Evolutionary conservation across 2,113 vertebrate genomes (phyloP).

Genomic region (Chaetops frenatus): DNA sequence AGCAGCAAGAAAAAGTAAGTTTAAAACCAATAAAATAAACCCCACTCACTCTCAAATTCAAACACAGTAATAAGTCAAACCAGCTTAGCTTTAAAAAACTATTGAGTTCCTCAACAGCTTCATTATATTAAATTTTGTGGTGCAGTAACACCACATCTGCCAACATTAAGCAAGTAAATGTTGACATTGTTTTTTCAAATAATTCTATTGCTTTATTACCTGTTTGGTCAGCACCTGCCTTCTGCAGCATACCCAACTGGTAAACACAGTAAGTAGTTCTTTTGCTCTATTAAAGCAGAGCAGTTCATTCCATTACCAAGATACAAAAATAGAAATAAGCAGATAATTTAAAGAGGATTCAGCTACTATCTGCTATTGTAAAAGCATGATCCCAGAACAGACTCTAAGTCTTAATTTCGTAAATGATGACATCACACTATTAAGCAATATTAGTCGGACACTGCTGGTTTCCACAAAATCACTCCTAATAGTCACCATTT

Average conservation of each 20-base stretch:
- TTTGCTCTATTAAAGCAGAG: conserved; percentile 31
- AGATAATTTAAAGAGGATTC: conserved; percentile 77
- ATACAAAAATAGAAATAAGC: conserved; percentile 74
- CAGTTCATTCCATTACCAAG: conserved; percentile 68
- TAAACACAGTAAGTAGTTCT: conserved; percentile 6
- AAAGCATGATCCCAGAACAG: conserved; percentile 60
- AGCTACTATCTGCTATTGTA: conserved; percentile 56
- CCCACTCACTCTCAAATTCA: not conserved
- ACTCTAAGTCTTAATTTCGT: conserved; percentile 29
- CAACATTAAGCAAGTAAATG: not conserved
- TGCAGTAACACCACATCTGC: not conserved
- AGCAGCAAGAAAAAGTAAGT: not conserved
- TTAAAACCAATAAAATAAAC: not conserved
- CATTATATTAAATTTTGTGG: not conserved
- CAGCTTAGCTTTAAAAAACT: not conserved
- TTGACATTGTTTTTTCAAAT: not conserved
- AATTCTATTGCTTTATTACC: conserved; percentile 27
- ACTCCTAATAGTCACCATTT: not conserved
- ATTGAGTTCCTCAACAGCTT: not conserved
- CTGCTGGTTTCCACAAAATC: not conserved
- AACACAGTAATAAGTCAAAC: not conserved
- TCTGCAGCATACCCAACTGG: conserved; percentile 9
- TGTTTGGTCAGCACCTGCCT: not conserved
- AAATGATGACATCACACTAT: conserved; percentile 34
- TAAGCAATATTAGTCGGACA: not conserved